Conservation (phyloP, 2,113 vertebrate genomes). For the Erinaceus europaeus region DNA sequence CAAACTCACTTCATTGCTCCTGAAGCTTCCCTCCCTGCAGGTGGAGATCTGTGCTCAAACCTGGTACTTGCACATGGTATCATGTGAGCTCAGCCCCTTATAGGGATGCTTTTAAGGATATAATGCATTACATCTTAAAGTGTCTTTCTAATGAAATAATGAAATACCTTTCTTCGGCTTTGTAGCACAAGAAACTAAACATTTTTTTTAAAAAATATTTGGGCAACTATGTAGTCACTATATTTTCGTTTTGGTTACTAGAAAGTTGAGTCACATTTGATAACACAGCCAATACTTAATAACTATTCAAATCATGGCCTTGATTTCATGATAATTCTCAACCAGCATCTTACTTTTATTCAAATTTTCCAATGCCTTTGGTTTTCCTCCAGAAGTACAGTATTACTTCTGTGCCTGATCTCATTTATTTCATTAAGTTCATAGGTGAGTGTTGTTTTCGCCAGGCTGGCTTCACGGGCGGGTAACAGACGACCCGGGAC, state of each 20-base stretch:
- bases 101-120: background rate
- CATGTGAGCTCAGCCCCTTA: too few species aligned
- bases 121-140: background rate
- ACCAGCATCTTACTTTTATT: background rate
- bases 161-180: background rate
- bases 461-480: too few species aligned
- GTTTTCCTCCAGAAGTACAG: background rate
- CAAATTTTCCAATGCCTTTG: background rate
- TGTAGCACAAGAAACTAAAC: background rate
- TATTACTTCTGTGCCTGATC: background rate
- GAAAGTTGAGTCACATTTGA: background rate
- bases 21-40: too few species aligned
- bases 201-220: slow-evolving; percentile 1
- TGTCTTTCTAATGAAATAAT: background rate
- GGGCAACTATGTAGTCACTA: background rate
- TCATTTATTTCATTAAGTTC: too few species aligned
- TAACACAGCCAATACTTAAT: background rate
- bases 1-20: too few species aligned
- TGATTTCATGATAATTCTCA: background rate
- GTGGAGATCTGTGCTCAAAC: too few species aligned
- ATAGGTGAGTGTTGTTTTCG: too few species aligned
- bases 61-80: too few species aligned
- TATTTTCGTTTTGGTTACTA: background rate
- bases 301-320: background rate
- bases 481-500: too few species aligned